Percentiles rank a stretch among this genome's conserved stretches.
phyloP scores from a whole-genome alignment of 2,888 invertebrate genomes.

The Diaphora mendica region DNA sequence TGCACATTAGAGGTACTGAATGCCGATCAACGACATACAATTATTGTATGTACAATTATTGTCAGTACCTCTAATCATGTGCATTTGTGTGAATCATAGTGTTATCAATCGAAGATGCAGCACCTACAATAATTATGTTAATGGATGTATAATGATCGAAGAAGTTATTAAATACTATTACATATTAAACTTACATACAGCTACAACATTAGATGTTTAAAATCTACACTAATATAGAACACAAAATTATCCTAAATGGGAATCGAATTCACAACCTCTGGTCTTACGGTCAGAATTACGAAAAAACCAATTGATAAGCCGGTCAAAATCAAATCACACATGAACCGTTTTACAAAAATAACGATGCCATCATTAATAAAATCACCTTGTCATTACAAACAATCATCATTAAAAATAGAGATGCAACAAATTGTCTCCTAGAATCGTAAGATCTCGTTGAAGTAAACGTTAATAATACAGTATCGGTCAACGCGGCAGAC shows the following conservation, averaged over 20 bases:
- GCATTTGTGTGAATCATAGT: background rate
- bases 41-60: too few species aligned
- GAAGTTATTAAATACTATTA: background rate
- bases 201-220: background rate
- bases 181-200: background rate
- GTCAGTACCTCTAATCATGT: too few species aligned
- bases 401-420: slow-evolving; percentile 2
- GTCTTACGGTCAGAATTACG: too few species aligned
- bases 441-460: background rate
- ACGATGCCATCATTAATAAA: background rate
- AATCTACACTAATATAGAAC: too few species aligned
- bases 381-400: background rate
- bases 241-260: too few species aligned
- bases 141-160: background rate
- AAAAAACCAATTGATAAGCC: too few species aligned
- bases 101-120: background rate
- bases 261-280: too few species aligned
- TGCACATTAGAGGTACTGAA: too few species aligned
- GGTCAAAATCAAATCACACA: too few species aligned
- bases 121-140: background rate
- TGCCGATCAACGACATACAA: too few species aligned
- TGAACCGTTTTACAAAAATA: background rate
- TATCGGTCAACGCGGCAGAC: slow-evolving; percentile 12
- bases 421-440: background rate
- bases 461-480: slow-evolving; percentile 9